Percentiles rank a stretch among this genome's conserved stretches.
phyloP scores from a whole-genome alignment of 2,113 vertebrate genomes.

The Carassius carassius region DNA sequence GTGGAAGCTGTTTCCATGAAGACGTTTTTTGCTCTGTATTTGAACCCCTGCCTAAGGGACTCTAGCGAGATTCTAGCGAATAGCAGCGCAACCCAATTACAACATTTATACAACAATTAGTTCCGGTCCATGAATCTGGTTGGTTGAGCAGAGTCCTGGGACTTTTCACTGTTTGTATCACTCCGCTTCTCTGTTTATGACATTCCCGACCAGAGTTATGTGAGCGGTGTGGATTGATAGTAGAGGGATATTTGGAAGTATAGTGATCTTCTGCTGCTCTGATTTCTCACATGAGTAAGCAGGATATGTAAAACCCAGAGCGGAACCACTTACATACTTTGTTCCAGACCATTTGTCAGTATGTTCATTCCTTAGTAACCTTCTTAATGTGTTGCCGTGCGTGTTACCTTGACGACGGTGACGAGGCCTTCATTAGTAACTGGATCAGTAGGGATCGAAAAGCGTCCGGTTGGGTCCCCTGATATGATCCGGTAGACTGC shows the following conservation, averaged over 20 bases:
- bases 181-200: neutral
- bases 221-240: no score
- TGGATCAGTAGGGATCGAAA: constrained; percentile 89
- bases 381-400: no score
- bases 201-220: no score
- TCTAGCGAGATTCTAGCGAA: neutral
- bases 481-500: constrained; percentile 85
- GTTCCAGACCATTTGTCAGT: no score
- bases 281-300: no score
- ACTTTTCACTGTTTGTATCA: neutral
- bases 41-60: constrained; percentile 34
- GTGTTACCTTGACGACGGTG: constrained; percentile 88
- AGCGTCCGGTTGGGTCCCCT: constrained; percentile 86
- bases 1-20: constrained; percentile 49
- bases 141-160: neutral
- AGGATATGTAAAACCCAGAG: no score
- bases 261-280: no score
- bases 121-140: neutral
- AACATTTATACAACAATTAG: neutral
- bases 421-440: constrained; percentile 94
- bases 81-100: neutral
- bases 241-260: no score
- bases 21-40: constrained; percentile 38
- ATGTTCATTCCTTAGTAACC: no score
- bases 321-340: no score